Percentiles rank a stretch among this genome's conserved stretches.
phyloP scores from a whole-genome alignment of 2,888 invertebrate species.

The Eupelmus urozonus region DNA sequence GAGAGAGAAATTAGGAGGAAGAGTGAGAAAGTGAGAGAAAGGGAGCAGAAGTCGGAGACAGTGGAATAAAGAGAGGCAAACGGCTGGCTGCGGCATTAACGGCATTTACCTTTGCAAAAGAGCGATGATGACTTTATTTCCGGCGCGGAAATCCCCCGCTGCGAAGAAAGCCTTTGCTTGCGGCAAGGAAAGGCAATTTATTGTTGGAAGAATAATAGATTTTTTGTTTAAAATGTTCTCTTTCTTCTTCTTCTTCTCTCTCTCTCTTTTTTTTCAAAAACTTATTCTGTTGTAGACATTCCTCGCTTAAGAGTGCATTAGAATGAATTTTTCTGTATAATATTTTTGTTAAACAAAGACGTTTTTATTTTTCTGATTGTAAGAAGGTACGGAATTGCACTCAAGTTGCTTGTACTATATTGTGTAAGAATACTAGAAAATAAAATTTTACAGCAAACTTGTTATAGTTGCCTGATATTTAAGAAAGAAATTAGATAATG shows the following conservation, averaged over 20 bases:
- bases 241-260: not conserved
- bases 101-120: conserved; percentile 44
- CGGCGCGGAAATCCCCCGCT: conserved; percentile 45
- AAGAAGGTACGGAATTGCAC: no score
- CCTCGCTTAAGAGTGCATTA: conserved; percentile 63
- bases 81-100: conserved; percentile 43
- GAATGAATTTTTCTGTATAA: conserved; percentile 62
- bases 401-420: no score
- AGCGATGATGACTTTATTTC: conserved; percentile 54
- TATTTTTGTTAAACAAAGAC: conserved; percentile 28
- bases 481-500: no score
- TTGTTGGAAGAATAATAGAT: conserved; percentile 54
- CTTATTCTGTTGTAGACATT: conserved; percentile 37
- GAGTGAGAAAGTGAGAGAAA: not conserved
- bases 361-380: not conserved
- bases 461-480: no score
- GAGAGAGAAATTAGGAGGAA: not conserved
- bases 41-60: conserved; percentile 2
- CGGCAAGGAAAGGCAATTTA: conserved; percentile 51
- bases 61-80: not conserved
- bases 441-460: no score
- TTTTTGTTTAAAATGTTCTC: conserved; percentile 27
- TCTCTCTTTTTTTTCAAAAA: conserved; percentile 20
- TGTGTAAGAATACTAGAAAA: no score
- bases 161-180: conserved; percentile 29